Evolutionary conservation across 2,113 vertebrate genomes (phyloP), one percentile per base, ranked within the genome.

Genomic region (Poeciliopsis occidentalis): DNA sequence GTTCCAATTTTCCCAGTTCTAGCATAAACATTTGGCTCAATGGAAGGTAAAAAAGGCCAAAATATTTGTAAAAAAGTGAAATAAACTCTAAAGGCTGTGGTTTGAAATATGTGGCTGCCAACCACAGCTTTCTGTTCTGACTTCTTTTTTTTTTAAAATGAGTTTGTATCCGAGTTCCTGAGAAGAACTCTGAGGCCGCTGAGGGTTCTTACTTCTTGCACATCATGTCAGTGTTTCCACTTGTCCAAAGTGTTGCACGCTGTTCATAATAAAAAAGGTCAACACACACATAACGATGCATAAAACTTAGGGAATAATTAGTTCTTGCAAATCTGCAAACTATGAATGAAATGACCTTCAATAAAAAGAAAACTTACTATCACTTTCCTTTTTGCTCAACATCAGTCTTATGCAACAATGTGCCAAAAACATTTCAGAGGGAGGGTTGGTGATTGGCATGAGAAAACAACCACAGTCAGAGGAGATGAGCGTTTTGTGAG

Each of bases 91-190:
- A 54, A 54, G 4, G 19, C 12, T 15, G 34, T 15, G 24, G 37
- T 67, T 27, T 67, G n/a, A 27, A 34, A 29, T 13, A 13, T 22
- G 51, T 67, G n/a, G 22, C 26, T 13, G 3, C 22, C 0, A 6
- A 60, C 68, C 51, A 19, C 30, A 60, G 27, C 30, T 60, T 70
- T 70, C 51, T 37, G 51, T 70, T 70, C 37, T 34, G 32, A 60
- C 24, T 27, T 69, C 12, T 34, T 39, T n/a, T 31, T n/a, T 31
- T 32, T 31, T 31, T 27, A 27, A 5, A 6, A 7, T n/a, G 2
- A 57, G 24, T 57, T 24, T n/a, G 4, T 27, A 32, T 19, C 19
- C 11, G 34, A 4, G 7, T 34, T 72, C 65, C 17, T 17, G 30
- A 47, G 60, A 54, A 78, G 17, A 0, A 67, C 17, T 32, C 60